Evolutionary conservation across 2,797 vertebrate species (phyloP).

Genomic region (Melanogrammus aeglefinus): DNA sequence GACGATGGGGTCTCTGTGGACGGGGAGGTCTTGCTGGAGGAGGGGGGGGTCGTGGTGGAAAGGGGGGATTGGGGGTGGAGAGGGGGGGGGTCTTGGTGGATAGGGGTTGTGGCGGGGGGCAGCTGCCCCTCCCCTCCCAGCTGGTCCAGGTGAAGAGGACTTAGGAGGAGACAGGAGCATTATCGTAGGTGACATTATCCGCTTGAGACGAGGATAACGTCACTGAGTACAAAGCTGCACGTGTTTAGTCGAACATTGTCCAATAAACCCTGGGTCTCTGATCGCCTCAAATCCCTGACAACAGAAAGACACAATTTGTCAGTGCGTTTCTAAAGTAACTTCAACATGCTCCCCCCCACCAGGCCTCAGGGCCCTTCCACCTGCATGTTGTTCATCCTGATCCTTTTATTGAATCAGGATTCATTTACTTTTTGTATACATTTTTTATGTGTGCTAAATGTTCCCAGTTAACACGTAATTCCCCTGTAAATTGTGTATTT

Average conservation of each 20-base stretch:
- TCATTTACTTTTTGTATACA: no score
- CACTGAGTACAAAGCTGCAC: slow-evolving; percentile 2
- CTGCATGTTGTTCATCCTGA: no score
- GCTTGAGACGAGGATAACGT: slow-evolving; percentile 35
- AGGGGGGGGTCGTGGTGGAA: not conserved
- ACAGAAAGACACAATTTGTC: no score
- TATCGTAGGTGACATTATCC: slow-evolving; percentile 40
- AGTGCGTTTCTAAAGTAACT: no score
- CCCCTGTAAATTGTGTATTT: no score
- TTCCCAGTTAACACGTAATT: no score
- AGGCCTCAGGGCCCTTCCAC: no score
- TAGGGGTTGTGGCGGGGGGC: not conserved
- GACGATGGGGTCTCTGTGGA: slow-evolving; percentile 2
- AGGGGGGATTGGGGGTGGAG: not conserved
- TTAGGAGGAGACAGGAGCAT: slow-evolving; percentile 33
- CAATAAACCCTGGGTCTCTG: not conserved
- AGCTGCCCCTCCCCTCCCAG: slow-evolving; percentile 41
- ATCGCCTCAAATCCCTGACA: no score
- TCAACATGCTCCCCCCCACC: no score
- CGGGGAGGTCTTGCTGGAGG: not conserved
- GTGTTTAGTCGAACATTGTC: not conserved
- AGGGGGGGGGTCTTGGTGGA: not conserved
- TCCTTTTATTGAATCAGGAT: no score
- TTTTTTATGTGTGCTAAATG: no score
- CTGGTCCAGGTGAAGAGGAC: slow-evolving; percentile 37